Base-by-base conservation (phyloP, 2,113 vertebrate genomes). In the Ammodramus savannarum region DNA sequence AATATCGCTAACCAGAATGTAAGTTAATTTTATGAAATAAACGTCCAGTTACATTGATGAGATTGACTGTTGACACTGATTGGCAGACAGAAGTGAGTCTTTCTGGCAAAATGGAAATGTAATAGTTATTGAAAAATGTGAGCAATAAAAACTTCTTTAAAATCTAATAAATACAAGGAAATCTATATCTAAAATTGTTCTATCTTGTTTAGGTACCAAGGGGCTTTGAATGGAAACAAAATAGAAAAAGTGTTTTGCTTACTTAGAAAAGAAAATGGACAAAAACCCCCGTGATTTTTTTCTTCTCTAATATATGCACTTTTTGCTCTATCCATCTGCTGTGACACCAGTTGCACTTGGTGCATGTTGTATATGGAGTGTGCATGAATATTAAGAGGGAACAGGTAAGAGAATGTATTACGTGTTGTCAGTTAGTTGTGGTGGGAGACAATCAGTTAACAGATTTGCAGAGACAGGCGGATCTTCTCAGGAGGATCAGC, bases 11-110 rank as follows among this genome's bases (percentile, higher is more conserved):
- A 87, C 82, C 39, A 63, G 46, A 86, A 63, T 0, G 4, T 88
- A 95, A 96, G n/a, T 85, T 87, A 93, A 96, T 96, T 93, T 88
- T 27, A 15, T 61, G 78, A 93, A 95, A 96, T 88, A 93, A 90
- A 76, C 31, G 87, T 93, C 93, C 82, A 79, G 89, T 87, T 85
- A 72, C 62, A 93, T 94, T 95, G 94, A 94, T 90, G 61, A 85
- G 82, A 90, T 93, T 87, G 77, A 73, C 69, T 94, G 73, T 92
- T 97, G 97, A 97, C 95, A 96, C 43, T 93, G 96, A 96, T 79
- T 96, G 95, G 55, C 93, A 90, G 85, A 66, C 48, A 83, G 79
- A 85, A 95, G 79, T 88, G 68, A 91, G 63, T 89, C 77, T 93
- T 89, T 89, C 71, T 96, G 87, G 44, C 58, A 96, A 73, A 93